phyloP scores from a whole-genome alignment of 2,797 vertebrate genomes.

The Tamandua tetradactyla region DNA sequence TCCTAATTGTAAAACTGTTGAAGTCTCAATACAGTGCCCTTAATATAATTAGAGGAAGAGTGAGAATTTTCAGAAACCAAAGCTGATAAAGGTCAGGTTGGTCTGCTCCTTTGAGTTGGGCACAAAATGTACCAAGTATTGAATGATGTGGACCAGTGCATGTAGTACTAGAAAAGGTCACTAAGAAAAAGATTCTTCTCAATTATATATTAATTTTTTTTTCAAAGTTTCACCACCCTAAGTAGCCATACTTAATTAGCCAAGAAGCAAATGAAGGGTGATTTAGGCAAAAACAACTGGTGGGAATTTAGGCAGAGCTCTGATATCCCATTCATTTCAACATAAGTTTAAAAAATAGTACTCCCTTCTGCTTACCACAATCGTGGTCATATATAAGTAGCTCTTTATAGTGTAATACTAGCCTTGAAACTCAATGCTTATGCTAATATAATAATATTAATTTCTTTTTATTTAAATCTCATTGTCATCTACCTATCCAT shows the following conservation, averaged over 20 bases:
- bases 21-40: not conserved
- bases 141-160: not conserved
- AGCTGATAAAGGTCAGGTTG: not conserved
- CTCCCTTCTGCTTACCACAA: not conserved
- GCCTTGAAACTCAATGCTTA: not conserved
- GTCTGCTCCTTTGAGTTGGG: not conserved
- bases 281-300: slow-evolving; percentile 8
- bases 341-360: not conserved
- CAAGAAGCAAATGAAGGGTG: not conserved
- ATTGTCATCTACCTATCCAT: not conserved
- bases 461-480: not conserved
- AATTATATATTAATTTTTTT: not conserved
- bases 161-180: not conserved
- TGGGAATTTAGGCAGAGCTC: not conserved
- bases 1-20: not conserved
- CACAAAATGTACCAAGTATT: not conserved
- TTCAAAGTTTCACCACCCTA: not conserved
- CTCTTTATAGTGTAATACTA: not conserved
- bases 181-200: slow-evolving; percentile 20
- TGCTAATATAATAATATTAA: not conserved
- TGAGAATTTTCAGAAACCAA: not conserved
- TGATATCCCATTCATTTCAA: not conserved
- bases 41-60: not conserved
- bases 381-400: not conserved
- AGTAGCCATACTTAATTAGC: slow-evolving; percentile 9